Conservation (phyloP, 1,140 invertebrate species). For the Leptoteleia sp. region DNA sequence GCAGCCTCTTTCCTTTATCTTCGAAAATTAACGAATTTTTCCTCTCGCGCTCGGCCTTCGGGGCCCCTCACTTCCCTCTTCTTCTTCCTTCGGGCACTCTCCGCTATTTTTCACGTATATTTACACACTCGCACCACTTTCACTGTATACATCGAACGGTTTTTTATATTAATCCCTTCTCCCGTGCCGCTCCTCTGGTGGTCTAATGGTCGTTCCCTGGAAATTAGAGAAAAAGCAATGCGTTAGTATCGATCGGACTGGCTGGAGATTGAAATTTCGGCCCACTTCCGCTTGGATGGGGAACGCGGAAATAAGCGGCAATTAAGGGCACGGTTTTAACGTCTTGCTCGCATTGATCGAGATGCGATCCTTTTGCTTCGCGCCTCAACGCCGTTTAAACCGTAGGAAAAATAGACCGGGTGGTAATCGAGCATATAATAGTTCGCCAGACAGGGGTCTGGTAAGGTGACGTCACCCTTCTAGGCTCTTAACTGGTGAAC, state of each 20-base stretch:
- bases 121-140: slow-evolving; percentile 68
- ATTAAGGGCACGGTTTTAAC: no score
- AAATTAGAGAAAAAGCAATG: slow-evolving; percentile 28
- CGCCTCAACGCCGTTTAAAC: no score
- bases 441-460: no score
- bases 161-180: slow-evolving; percentile 65
- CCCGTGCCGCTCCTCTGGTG: slow-evolving; percentile 54
- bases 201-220: slow-evolving; percentile 61
- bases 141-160: slow-evolving; percentile 53
- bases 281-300: no score
- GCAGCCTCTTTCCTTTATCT: slow-evolving; percentile 28
- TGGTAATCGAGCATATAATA: no score
- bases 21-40: slow-evolving; percentile 43
- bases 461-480: no score
- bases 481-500: no score
- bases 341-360: no score
- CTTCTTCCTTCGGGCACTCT: slow-evolving; percentile 53
- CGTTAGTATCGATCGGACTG: background rate
- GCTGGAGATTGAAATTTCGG: slow-evolving; percentile 9
- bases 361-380: no score
- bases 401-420: no score
- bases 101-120: slow-evolving; percentile 67
- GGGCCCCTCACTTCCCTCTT: slow-evolving; percentile 33
- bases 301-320: no score
- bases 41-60: slow-evolving; percentile 59